A percentile compares a stretch with the other conserved stretches of the same genome.
These are phyloP conservation scores for Sternotherus odoratus DNA, from an alignment of 2,797 vertebrate genomes.

Conservation along the genomic window DNA sequence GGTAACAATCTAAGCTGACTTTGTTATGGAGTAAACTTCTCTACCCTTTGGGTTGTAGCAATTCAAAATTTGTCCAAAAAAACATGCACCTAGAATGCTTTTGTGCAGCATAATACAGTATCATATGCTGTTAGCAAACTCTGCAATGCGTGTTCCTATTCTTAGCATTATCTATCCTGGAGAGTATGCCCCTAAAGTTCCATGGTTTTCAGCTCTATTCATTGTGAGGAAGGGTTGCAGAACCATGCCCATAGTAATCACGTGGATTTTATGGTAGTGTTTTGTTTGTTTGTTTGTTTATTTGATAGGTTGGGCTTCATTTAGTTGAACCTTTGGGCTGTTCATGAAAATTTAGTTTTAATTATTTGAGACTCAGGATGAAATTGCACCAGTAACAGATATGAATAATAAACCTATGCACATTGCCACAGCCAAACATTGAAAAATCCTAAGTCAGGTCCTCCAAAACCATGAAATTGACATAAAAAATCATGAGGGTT, in stretches of 20 bases:
- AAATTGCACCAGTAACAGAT: neutral
- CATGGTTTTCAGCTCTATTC: neutral
- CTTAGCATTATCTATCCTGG: neutral
- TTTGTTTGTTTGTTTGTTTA: slow-evolving; percentile 27
- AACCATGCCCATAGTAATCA: neutral
- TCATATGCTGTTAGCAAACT: neutral
- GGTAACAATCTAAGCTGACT: neutral
- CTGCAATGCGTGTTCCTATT: neutral
- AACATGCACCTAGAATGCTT: neutral
- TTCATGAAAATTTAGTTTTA: slow-evolving; percentile 20
- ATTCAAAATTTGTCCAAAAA: neutral
- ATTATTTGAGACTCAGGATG: neutral
- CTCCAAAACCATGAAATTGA: neutral
- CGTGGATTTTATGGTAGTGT: neutral
- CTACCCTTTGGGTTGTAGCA: neutral
- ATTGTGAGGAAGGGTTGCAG: neutral
- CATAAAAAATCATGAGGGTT: neutral
- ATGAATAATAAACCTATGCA: neutral
- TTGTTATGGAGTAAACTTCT: neutral
- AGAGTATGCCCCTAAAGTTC: neutral
- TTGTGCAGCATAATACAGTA: neutral
- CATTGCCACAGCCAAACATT: neutral
- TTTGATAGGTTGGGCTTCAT: neutral
- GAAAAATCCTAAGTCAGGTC: neutral
- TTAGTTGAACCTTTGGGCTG: slow-evolving; percentile 11